Conservation (phyloP, 2,797 vertebrate species). For the Kryptopterus vitreolus region DNA sequence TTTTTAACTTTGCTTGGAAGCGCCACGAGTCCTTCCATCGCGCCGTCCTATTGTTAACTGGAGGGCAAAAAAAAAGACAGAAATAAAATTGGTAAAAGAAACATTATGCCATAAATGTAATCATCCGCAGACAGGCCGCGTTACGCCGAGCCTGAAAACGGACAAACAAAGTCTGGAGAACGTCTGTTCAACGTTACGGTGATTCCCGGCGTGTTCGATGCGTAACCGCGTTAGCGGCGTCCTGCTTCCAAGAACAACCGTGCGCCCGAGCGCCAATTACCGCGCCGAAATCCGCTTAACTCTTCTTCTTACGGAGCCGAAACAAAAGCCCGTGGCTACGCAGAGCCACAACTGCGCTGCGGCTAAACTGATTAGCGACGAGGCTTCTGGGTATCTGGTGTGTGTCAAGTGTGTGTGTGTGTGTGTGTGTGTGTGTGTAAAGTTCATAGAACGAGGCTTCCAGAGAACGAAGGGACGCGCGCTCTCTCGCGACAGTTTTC, state of each 20-base stretch:
- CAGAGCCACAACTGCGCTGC: conserved; percentile 73
- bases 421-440: conserved; percentile 29
- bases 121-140: conserved; percentile 46
- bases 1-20: background rate
- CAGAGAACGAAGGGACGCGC: conserved; percentile 46
- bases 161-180: conserved; percentile 47
- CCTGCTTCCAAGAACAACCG: conserved; percentile 61
- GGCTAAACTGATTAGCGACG: conserved; percentile 82
- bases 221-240: conserved; percentile 58
- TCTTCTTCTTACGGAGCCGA: conserved; percentile 67
- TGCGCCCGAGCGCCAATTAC: conserved; percentile 68
- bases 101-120: conserved; percentile 54
- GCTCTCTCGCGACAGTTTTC: background rate
- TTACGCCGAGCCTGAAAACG: conserved; percentile 37
- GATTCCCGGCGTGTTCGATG: conserved; percentile 47
- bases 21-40: background rate
- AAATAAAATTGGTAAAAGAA: conserved; percentile 53
- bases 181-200: conserved; percentile 53
- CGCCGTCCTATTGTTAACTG: conserved; percentile 10
- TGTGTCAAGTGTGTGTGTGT: conserved; percentile 70
- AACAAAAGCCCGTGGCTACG: conserved; percentile 72
- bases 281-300: conserved; percentile 72
- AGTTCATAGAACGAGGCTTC: conserved; percentile 53
- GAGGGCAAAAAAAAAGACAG: conserved; percentile 20
- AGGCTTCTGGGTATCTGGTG: conserved; percentile 84